Conservation (phyloP, 2,888 invertebrate species). For the Amiota communis region DNA sequence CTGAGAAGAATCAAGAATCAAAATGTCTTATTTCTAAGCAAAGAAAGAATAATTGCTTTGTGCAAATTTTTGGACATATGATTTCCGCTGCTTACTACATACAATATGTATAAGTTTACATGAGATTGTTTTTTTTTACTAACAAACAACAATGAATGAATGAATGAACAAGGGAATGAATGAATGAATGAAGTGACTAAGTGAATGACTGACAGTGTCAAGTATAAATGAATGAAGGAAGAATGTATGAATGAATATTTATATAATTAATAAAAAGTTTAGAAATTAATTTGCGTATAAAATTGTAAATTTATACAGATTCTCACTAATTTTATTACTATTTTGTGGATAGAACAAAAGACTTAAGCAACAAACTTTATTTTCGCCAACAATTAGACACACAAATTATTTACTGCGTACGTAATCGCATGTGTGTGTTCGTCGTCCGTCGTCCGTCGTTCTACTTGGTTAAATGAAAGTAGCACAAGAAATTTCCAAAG, state of each 20-base stretch:
- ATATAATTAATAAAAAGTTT: not conserved
- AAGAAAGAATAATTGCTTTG: not conserved
- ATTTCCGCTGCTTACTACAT: slow-evolving; percentile 1
- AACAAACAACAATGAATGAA: not conserved
- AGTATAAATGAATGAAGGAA: not conserved
- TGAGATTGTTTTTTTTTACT: not conserved
- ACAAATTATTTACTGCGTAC: too few relatives aligned
- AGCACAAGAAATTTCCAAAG: too few relatives aligned
- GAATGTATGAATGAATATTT: not conserved
- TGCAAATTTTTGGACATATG: slow-evolving; percentile 6
- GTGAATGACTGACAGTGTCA: too few relatives aligned
- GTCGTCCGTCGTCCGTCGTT: too few relatives aligned
- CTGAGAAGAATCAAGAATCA: slow-evolving; percentile 3
- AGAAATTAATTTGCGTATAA: too few relatives aligned
- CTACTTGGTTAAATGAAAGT: too few relatives aligned
- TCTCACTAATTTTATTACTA: too few relatives aligned
- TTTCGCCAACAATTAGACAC: too few relatives aligned
- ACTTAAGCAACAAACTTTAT: slow-evolving; percentile 56
- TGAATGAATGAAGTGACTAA: not conserved
- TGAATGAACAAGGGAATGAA: not conserved
- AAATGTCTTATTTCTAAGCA: slow-evolving; percentile 2
- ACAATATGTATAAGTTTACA: not conserved
- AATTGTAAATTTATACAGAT: too few relatives aligned
- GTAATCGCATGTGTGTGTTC: too few relatives aligned
- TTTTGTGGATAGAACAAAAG: slow-evolving; percentile 48